These are phyloP conservation scores for Mystacides longicornis DNA, from an alignment of 2,888 invertebrate genomes.

Conservation along the genomic window DNA sequence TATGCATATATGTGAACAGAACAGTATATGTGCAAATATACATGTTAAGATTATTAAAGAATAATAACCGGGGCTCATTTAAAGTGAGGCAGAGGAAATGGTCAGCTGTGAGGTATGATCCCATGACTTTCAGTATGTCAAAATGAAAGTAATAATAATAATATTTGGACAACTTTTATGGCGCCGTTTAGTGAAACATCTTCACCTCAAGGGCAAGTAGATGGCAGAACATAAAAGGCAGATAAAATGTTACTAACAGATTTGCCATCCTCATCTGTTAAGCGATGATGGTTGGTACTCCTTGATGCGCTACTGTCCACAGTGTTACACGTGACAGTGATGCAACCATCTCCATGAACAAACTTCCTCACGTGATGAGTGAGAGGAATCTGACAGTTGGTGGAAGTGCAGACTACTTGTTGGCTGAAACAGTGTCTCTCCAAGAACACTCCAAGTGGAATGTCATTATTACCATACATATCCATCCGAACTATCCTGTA, in stretches of 20 bases:
- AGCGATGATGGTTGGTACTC: conserved; percentile 5
- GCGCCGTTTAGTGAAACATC: no score
- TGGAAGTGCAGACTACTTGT: conserved; percentile 75
- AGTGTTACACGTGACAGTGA: conserved; percentile 63
- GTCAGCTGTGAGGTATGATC: no score
- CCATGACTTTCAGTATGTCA: no score
- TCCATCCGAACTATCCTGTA: conserved; percentile 84
- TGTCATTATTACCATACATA: conserved; percentile 92
- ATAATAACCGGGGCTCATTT: no score
- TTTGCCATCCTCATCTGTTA: conserved; percentile 36
- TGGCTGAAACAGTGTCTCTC: conserved; percentile 86
- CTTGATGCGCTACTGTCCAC: conserved; percentile 47
- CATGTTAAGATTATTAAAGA: no score
- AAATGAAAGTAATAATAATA: no score
- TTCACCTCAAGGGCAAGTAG: no score
- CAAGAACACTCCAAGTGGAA: conserved; percentile 88
- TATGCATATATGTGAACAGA: no score
- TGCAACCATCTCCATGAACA: conserved; percentile 83
- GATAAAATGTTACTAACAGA: conserved; percentile 32
- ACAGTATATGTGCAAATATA: no score
- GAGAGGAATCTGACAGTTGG: conserved; percentile 76
- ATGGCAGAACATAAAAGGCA: no score
- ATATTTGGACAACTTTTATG: no score
- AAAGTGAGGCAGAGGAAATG: no score
- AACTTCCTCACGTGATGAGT: conserved; percentile 83